Percentiles rank a stretch among this genome's conserved stretches.
These are phyloP conservation scores for Hirtodrosophila histrioides DNA, from an alignment of 2,888 invertebrate species.

Conservation along the genomic window DNA sequence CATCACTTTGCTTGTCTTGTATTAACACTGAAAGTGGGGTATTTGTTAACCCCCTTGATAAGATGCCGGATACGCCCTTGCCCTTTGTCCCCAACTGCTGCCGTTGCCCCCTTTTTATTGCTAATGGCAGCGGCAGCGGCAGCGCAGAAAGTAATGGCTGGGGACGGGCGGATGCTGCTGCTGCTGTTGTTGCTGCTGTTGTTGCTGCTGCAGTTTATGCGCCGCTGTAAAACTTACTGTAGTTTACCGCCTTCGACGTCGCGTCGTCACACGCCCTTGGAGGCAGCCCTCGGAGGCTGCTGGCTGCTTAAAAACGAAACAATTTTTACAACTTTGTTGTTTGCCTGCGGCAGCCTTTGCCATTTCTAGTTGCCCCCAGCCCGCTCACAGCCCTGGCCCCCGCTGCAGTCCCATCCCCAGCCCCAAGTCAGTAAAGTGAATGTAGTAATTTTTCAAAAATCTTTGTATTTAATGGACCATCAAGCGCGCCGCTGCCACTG, in stretches of 20 bases:
- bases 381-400: slow-evolving; percentile 2
- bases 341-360: slow-evolving; percentile 68
- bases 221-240: slow-evolving; percentile 77
- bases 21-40: too few species aligned
- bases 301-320: slow-evolving; percentile 73
- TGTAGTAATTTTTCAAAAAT: slow-evolving; percentile 79
- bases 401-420: not conserved
- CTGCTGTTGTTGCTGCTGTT: too few species aligned
- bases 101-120: slow-evolving; percentile 67
- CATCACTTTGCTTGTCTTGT: too few species aligned
- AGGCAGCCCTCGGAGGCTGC: slow-evolving; percentile 2
- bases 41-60: not conserved
- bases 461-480: slow-evolving; percentile 82
- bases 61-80: too few species aligned
- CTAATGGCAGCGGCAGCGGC: slow-evolving; percentile 60
- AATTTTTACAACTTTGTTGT: slow-evolving; percentile 83
- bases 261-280: slow-evolving; percentile 1
- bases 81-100: not conserved
- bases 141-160: slow-evolving; percentile 23
- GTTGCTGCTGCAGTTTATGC: slow-evolving; percentile 69
- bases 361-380: slow-evolving; percentile 62
- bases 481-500: slow-evolving; percentile 55
- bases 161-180: slow-evolving; percentile 12
- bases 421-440: slow-evolving; percentile 61
- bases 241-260: slow-evolving; percentile 63